Evolutionary conservation across 2,113 vertebrate species (phyloP).

Genomic region (Leptosomus discolor): DNA sequence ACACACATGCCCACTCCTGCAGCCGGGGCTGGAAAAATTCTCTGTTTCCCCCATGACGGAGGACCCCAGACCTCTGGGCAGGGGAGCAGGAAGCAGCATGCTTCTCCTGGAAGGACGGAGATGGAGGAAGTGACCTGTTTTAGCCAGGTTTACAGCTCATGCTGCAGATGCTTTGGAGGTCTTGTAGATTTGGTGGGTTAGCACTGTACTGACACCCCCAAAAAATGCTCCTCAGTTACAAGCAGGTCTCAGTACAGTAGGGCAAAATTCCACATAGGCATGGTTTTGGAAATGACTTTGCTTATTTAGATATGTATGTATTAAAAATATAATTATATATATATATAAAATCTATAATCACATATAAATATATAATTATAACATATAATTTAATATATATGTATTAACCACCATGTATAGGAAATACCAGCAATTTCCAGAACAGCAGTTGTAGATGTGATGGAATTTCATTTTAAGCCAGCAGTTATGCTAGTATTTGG

Average conservation of each 20-base stretch:
- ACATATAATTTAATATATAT: neutral
- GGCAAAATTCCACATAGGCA: neutral
- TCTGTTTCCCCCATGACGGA: neutral
- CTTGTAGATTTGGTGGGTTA: neutral
- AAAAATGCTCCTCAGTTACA: neutral
- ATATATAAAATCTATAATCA: neutral
- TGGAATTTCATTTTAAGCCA: neutral
- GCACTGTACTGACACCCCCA: neutral
- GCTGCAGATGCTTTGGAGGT: neutral
- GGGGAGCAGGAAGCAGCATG: neutral
- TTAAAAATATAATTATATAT: neutral
- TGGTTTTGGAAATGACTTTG: neutral
- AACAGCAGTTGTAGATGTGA: neutral
- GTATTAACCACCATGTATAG: neutral
- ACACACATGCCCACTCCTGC: accelerated
- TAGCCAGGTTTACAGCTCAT: neutral
- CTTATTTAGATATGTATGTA: too few relatives aligned
- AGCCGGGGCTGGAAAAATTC: neutral
- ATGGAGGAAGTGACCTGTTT: neutral
- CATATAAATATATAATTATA: neutral
- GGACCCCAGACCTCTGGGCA: neutral
- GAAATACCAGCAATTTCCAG: neutral
- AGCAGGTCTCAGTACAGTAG: neutral
- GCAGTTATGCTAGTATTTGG: neutral
- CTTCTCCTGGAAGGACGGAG: neutral